phyloP scores from a whole-genome alignment of 1,140 invertebrate genomes.

The Drosophila arizonae region DNA sequence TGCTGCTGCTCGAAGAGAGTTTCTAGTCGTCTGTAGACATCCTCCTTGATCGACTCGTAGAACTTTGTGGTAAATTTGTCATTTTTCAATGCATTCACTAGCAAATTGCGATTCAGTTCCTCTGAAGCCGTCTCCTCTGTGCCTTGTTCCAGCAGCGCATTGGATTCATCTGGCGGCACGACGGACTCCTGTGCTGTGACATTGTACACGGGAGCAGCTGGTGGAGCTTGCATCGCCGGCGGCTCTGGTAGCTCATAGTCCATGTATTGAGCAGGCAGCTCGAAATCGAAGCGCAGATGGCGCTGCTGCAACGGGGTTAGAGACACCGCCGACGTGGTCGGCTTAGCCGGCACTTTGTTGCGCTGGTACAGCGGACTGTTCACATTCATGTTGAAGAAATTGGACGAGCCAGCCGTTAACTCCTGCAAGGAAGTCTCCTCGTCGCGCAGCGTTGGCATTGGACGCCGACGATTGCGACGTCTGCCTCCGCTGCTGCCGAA shows the following conservation, averaged over 20 bases:
- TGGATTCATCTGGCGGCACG: slow-evolving; percentile 47
- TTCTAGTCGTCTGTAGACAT: slow-evolving; percentile 88
- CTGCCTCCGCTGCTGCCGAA: slow-evolving; percentile 31
- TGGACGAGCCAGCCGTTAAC: slow-evolving; percentile 42
- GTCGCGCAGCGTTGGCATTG: slow-evolving; percentile 48
- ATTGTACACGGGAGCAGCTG: slow-evolving; percentile 40
- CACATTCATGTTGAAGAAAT: slow-evolving; percentile 72
- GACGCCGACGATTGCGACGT: slow-evolving; percentile 68
- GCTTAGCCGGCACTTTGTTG: slow-evolving; percentile 74
- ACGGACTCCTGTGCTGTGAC: slow-evolving; percentile 38
- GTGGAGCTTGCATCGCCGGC: neutral
- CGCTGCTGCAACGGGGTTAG: slow-evolving; percentile 73
- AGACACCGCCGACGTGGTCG: slow-evolving; percentile 58
- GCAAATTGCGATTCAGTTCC: slow-evolving; percentile 76
- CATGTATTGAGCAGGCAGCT: slow-evolving; percentile 61
- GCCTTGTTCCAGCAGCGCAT: slow-evolving; percentile 50
- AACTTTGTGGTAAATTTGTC: slow-evolving; percentile 85
- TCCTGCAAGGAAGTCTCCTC: slow-evolving; percentile 50
- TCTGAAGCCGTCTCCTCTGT: slow-evolving; percentile 75
- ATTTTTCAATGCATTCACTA: slow-evolving; percentile 79
- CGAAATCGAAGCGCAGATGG: slow-evolving; percentile 74
- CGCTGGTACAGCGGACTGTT: slow-evolving; percentile 74
- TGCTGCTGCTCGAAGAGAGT: slow-evolving; percentile 86
- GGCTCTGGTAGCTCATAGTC: slow-evolving; percentile 51
- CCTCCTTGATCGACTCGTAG: slow-evolving; percentile 86